Conservation (phyloP, 2,113 vertebrate genomes). For the Hemichromis elongatus region DNA sequence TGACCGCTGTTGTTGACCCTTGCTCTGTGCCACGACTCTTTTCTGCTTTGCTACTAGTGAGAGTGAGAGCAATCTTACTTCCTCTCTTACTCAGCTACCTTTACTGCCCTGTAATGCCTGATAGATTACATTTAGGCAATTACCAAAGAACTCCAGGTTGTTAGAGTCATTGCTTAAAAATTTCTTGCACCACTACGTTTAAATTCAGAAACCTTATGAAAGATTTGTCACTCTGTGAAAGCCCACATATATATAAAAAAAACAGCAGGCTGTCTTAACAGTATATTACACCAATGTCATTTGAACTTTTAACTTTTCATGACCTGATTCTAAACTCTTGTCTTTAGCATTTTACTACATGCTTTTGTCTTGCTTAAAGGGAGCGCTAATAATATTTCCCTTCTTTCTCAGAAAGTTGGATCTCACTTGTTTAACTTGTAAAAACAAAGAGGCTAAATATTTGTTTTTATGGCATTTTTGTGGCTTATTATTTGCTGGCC, state of each 20-base stretch:
- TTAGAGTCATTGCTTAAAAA: not conserved
- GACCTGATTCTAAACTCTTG: not conserved
- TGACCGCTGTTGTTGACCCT: slow-evolving; percentile 38
- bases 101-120: not conserved
- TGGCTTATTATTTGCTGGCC: not conserved
- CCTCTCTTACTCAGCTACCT: not conserved
- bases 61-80: slow-evolving; percentile 35
- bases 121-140: not conserved
- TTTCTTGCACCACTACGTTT: not conserved
- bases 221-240: not conserved
- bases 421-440: not conserved
- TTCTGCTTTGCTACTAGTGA: slow-evolving; percentile 24
- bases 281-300: not conserved
- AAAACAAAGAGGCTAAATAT: not conserved
- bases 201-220: not conserved
- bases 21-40: not conserved
- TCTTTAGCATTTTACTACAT: not conserved
- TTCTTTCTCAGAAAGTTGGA: not conserved
- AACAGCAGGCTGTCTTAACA: not conserved
- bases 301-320: not conserved
- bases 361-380: not conserved
- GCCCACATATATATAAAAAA: rapidly evolving
- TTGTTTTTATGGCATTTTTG: not conserved
- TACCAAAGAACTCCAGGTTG: not conserved
- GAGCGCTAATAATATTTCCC: not conserved